phyloP scores from a whole-genome alignment of 2,113 vertebrate genomes.

The Balaenoptera acutorostrata region DNA sequence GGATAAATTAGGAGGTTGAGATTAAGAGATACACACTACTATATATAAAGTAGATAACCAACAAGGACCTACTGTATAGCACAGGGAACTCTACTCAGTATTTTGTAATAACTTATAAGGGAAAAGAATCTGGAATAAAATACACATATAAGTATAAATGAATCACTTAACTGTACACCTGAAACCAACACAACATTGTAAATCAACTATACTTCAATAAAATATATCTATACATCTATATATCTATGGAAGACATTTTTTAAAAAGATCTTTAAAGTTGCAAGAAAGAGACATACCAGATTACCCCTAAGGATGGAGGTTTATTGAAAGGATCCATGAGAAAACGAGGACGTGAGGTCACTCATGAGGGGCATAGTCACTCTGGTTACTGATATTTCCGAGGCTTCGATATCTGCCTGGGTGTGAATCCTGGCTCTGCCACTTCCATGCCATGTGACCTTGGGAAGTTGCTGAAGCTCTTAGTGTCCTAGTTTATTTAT shows the following conservation, averaged over 20 bases:
- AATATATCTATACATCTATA: background rate
- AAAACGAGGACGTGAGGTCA: background rate
- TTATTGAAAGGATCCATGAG: background rate
- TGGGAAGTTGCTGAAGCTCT: background rate
- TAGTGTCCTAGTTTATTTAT: slow-evolving; percentile 3
- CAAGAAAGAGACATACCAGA: background rate
- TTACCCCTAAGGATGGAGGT: background rate
- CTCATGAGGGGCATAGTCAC: background rate
- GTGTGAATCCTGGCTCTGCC: background rate
- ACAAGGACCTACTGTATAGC: no score
- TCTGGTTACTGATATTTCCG: background rate
- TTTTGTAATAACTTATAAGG: background rate
- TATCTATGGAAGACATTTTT: background rate
- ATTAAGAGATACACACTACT: background rate
- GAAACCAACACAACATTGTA: background rate
- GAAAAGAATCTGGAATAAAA: background rate
- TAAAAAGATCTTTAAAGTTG: background rate
- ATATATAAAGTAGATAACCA: no score
- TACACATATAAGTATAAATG: background rate
- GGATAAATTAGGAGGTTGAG: background rate
- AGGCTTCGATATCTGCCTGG: background rate
- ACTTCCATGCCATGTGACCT: background rate
- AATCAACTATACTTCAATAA: background rate
- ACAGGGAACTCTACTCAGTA: background rate
- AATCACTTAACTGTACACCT: background rate